Base-by-base conservation (phyloP, 1,140 invertebrate genomes). In the Myzus persicae region DNA sequence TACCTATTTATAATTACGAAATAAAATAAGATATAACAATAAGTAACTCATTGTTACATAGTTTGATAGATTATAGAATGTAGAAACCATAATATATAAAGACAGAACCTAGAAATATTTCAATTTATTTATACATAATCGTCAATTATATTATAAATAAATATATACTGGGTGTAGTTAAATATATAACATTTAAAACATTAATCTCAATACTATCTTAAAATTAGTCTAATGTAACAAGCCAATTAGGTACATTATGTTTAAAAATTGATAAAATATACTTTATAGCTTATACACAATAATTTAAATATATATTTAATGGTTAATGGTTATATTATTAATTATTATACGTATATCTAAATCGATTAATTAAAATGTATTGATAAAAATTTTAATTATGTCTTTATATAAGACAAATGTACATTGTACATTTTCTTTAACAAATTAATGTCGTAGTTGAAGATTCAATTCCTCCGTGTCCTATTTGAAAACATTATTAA, bases 131-230 rank as follows among this genome's bases (percentile, higher is more conserved):
- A n/a, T n/a, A 76, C 14, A 76, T 76, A 76, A 76, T 76, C 31
- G 59, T 76, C 14, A 76, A n/a, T 76, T 76, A 76, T n/a, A n/a
- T 76, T n/a, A 76, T n/a, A n/a, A 76, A 76, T 76, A 76, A n/a
- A 76, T 36, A 76, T n/a, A 36, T 18, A n/a, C 36, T n/a, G 1
- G 2, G 31, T 76, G 20, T 76, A 76, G 31, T 76, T 44, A 44
- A 44, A 11, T 48, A 48, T 48, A 48, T 8, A 76, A n/a, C 31
- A 76, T 76, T 76, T 76, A 76, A 18, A 76, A 76, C 5, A 76
- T 31, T n/a, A 76, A n/a, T 76, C n/a, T 76, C 14, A 18, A 76
- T 76, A n/a, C 31, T n/a, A 76, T 76, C 59, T 67, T 18, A n/a
- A 76, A 76, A 20, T 76, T 76, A 76, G 59, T 76, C 59, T 76